Percentiles rank a stretch among this genome's conserved stretches.
Conservation (phyloP, 2,797 vertebrate genomes). For the Glossophaga mutica region DNA sequence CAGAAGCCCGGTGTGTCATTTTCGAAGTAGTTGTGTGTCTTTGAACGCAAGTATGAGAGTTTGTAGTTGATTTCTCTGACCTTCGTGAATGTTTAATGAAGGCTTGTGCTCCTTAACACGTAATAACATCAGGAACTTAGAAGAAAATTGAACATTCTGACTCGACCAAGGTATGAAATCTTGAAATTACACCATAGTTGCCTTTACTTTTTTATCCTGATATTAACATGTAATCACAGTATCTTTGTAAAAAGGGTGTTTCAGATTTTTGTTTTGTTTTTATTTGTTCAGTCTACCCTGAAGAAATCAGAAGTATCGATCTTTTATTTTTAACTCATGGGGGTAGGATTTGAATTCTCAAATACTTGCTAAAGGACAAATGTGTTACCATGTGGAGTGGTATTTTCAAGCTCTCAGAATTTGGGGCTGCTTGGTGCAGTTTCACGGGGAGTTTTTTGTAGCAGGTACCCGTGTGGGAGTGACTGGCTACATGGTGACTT, state of each 20-base stretch:
- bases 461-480: neutral
- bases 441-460: neutral
- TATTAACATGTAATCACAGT: neutral
- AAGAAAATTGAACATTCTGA: constrained; percentile 91
- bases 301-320: neutral
- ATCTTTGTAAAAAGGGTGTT: neutral
- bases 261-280: neutral
- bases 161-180: constrained; percentile 89
- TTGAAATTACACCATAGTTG: neutral
- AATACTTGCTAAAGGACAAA: neutral
- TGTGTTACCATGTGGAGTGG: neutral
- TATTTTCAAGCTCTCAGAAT: neutral
- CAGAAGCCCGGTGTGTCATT: neutral
- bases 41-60: neutral
- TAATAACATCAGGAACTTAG: constrained; percentile 90
- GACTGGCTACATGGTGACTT: neutral
- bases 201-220: neutral
- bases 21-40: neutral
- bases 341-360: neutral
- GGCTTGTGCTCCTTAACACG: constrained; percentile 84
- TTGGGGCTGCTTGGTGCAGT: neutral
- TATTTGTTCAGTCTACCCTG: neutral
- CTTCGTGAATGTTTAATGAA: neutral
- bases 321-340: neutral
- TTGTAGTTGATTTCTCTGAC: neutral